A percentile compares a stretch with the other conserved stretches of the same genome.
phyloP scores from a whole-genome alignment of 2,113 vertebrate species.

The Chinchilla lanigera region DNA sequence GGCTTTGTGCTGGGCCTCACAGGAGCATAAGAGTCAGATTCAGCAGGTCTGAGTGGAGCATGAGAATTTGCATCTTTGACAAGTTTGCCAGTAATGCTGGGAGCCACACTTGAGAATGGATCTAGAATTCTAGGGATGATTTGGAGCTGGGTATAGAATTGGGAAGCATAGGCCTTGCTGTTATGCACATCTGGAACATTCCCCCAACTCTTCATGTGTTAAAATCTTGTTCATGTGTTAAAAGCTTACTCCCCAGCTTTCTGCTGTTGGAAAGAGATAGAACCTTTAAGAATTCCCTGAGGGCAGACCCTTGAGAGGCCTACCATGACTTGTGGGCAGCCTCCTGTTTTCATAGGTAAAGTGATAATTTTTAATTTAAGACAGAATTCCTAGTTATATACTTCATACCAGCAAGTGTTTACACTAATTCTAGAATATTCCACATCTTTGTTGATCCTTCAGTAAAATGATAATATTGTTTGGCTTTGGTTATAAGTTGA shows the following conservation, averaged over 20 bases:
- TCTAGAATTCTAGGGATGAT: background rate
- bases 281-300: background rate
- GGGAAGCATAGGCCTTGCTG: background rate
- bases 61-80: background rate
- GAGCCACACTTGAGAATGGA: background rate
- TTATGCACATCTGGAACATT: background rate
- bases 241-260: too few relatives aligned
- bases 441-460: background rate
- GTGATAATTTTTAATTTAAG: slow-evolving; percentile 30
- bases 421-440: slow-evolving; percentile 18
- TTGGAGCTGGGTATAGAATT: background rate
- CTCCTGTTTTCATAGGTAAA: background rate
- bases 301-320: background rate
- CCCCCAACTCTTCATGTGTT: background rate
- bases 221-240: too few relatives aligned
- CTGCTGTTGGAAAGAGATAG: background rate
- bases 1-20: background rate
- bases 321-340: background rate
- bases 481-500: background rate
- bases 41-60: background rate
- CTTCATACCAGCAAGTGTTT: background rate
- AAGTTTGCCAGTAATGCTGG: background rate
- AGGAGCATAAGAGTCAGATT: background rate
- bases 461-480: background rate
- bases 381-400: background rate